Evolutionary conservation across 2,113 vertebrate species (phyloP).

Genomic region (Chitala chitala): DNA sequence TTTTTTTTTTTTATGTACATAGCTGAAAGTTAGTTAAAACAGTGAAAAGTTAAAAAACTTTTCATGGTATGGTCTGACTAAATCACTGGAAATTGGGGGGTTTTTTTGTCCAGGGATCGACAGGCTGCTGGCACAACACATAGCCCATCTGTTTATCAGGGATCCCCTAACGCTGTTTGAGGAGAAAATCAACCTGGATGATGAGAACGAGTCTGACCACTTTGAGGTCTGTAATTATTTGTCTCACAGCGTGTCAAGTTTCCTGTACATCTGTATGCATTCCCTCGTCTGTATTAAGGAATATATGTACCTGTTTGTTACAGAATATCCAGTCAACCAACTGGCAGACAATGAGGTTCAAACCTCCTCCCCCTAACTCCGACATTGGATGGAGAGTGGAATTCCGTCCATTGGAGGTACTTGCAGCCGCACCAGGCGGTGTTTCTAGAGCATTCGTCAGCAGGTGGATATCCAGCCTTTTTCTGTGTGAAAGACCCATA

Average conservation of each 20-base stretch:
- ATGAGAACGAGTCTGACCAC: slow-evolving; percentile 95
- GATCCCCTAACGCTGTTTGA: slow-evolving; percentile 88
- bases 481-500: too few species aligned
- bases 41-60: too few species aligned
- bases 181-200: slow-evolving; percentile 92
- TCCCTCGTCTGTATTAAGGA: background rate
- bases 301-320: slow-evolving; percentile 26
- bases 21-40: too few species aligned
- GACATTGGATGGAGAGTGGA: slow-evolving; percentile 98
- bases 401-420: slow-evolving; percentile 96
- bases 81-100: too few species aligned
- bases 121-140: slow-evolving; percentile 91
- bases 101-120: slow-evolving; percentile 94
- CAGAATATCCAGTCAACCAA: slow-evolving; percentile 98
- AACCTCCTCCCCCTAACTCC: slow-evolving; percentile 95
- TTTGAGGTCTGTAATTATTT: slow-evolving; percentile 72
- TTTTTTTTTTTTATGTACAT: too few species aligned
- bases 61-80: too few species aligned
- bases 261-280: background rate
- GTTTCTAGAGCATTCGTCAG: too few species aligned
- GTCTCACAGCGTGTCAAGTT: background rate
- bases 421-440: too few species aligned
- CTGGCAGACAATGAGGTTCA: slow-evolving; percentile 99
- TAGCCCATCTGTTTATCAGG: slow-evolving; percentile 96
- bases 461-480: too few species aligned